Base-by-base conservation (phyloP, 2,888 invertebrate genomes). In the Acrocyrtus sp. region DNA sequence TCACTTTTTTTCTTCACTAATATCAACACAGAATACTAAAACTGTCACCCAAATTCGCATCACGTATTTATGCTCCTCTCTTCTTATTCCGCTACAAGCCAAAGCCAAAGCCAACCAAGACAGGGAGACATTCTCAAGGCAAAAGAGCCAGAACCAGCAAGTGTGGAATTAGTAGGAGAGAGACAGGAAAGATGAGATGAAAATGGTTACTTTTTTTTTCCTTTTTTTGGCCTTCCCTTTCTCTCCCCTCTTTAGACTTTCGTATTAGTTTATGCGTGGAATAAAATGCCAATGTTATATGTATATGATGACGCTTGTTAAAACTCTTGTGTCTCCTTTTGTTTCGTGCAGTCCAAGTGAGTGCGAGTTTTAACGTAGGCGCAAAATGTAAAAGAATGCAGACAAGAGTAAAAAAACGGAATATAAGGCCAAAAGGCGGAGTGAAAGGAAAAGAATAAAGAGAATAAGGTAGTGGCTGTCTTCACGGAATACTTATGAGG, bases 1-100 rank as follows among this genome's bases (percentile, higher is more conserved):
- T 50, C 34, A 43, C 47, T 48, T 15, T 56, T 21, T 26, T 17
- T 19, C 39, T 57, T 48, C 39, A 67, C 34, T 48, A 69, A 75
- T 74, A 77, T 77, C 75, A 78, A 77, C 78, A 62, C 74, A 72
- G 80, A 80, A 80, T 80, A 80, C 80, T 80, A 80, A 80, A 78
- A 74, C 70, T 80, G 80, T 80, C 80, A 79, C 80, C 79, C 78
- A 77, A 79, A 79, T 79, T 80, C 80, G 69, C 63, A 69, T 78
- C 80, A 80, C 80, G 80, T 80, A 78, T 77, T 80, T 78, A 78
- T 78, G 76, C 51, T 60, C 62, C 51, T 62, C 39, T 39, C 29
- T 26, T n/a, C n/a, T n/a, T n/a, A n/a, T n/a, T n/a, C n/a, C n/a
- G n/a, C n/a, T n/a, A n/a, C n/a, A n/a, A n/a, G n/a, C n/a, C 51